Conservation (phyloP, 2,113 vertebrate genomes). For the Genyomyrus donnyi region DNA sequence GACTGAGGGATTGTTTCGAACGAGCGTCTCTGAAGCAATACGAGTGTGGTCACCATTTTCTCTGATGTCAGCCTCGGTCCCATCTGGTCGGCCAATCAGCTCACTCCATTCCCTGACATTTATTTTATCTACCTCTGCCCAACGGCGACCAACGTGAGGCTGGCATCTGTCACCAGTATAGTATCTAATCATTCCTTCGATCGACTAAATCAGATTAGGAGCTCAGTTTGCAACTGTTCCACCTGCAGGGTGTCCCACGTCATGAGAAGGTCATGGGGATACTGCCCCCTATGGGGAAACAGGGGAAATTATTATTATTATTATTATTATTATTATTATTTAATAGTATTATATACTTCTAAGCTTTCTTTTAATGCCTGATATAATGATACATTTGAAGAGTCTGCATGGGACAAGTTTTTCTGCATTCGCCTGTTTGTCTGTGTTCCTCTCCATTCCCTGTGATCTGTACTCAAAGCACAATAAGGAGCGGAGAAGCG, state of each 20-base stretch:
- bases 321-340: neutral
- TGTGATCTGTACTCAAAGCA: neutral
- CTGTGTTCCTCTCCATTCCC: neutral
- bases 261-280: neutral
- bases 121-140: conserved; percentile 23
- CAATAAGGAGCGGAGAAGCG: neutral
- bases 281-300: neutral
- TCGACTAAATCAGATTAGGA: neutral
- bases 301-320: neutral
- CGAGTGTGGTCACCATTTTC: neutral
- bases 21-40: conserved; percentile 7
- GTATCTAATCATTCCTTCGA: neutral
- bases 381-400: neutral
- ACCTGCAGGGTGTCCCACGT: neutral
- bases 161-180: neutral
- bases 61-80: neutral
- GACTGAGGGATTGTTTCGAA: neutral
- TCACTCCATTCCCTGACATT: neutral
- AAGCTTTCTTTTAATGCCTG: neutral
- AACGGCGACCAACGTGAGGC: neutral
- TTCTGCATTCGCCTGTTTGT: neutral
- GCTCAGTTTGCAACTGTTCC: neutral
- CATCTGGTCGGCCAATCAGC: neutral
- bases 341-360: neutral
- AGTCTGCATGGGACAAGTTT: neutral